Evolutionary conservation across 2,888 invertebrate genomes (phyloP).

Genomic region (Ochropleura leucogaster): DNA sequence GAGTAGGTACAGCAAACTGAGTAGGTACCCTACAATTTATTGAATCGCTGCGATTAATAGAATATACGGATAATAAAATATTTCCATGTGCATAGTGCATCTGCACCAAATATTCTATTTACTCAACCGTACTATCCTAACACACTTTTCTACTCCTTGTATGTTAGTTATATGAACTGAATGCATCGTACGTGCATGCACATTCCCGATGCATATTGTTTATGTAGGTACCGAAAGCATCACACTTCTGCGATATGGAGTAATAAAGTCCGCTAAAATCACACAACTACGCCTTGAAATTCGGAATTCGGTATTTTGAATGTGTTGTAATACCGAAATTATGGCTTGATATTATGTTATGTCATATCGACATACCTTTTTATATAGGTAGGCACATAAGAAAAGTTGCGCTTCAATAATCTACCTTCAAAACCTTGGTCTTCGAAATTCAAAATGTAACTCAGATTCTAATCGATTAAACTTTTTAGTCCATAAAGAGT

Average conservation of each 20-base stretch:
- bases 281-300: background rate
- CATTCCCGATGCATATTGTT: constrained; percentile 22
- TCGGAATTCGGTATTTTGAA: background rate
- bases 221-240: constrained; percentile 7
- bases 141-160: background rate
- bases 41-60: background rate
- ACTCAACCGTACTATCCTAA: constrained; percentile 8
- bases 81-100: background rate
- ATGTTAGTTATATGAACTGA: background rate
- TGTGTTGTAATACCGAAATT: background rate
- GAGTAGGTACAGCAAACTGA: background rate
- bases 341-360: constrained; percentile 7
- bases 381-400: background rate
- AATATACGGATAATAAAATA: no score
- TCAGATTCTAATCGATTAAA: background rate
- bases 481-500: background rate
- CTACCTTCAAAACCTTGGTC: background rate
- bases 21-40: no score
- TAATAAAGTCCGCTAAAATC: constrained; percentile 19
- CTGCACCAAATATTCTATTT: constrained; percentile 10
- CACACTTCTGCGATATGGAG: constrained; percentile 3
- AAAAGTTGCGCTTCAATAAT: background rate
- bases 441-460: background rate
- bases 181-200: background rate
- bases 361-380: background rate